phyloP scores from a whole-genome alignment of 37 sponge, comb jelly and placozoan genomes.

The Geodia barretti region DNA sequence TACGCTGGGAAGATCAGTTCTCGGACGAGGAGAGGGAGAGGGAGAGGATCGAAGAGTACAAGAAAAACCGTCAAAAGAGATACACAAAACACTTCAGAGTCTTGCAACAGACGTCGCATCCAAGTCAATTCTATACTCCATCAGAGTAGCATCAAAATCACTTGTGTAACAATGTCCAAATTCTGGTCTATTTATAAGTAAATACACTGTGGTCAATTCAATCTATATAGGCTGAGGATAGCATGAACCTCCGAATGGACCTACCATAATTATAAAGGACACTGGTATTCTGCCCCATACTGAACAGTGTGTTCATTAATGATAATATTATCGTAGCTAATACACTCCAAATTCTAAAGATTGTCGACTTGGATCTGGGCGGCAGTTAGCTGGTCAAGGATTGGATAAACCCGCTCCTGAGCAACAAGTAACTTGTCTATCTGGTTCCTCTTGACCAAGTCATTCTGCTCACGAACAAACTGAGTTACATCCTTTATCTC shows the following conservation, averaged over 20 bases:
- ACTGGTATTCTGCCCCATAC: no score
- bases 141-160: no score
- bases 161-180: no score
- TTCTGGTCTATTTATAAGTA: no score
- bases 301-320: no score
- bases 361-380: conserved; percentile 22
- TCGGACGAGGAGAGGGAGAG: conserved; percentile 68
- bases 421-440: conserved; percentile 57
- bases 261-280: no score
- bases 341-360: no score
- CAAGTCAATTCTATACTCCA: not conserved
- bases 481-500: conserved; percentile 70
- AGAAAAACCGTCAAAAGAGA: conserved; percentile 52
- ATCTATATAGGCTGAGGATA: no score
- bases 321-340: not conserved
- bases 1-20: conserved; percentile 49
- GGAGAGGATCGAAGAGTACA: conserved; percentile 61
- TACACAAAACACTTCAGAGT: conserved; percentile 12
- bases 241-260: no score
- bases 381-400: conserved; percentile 21
- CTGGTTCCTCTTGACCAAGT: conserved; percentile 32
- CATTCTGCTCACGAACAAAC: conserved; percentile 71
- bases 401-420: conserved; percentile 57
- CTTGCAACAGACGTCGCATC: not conserved
- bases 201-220: no score